Evolutionary conservation across 2,113 vertebrate genomes (phyloP), one percentile per base, ranked within the genome.

Genomic region (Hypocryptadius cinnamomeus): DNA sequence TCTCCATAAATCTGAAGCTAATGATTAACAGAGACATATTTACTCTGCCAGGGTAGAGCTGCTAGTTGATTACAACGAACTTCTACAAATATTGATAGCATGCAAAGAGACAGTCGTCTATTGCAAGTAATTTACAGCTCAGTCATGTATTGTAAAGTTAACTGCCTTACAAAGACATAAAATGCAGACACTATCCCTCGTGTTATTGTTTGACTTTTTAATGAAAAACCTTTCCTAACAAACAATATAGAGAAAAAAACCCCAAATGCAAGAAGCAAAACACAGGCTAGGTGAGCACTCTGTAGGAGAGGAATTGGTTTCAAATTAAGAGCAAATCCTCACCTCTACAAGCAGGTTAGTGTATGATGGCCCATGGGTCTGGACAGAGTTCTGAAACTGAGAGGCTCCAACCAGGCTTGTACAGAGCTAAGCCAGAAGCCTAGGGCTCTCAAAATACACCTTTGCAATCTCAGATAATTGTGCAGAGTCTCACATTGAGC

Each of bases 11-110:
- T 35, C 33, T 47, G 54, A 84, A 83, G 93, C 56, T 92, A 96
- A 96, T 95, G 51, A 90, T 96, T 96, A 96, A 94, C 87, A 87
- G 50, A 87, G 28, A 68, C 8, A 18, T 94, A 77, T 94, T 95
- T 94, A 83, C 56, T 92, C 28, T 92, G 73, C 79, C 45, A 94
- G 79, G 72, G 82, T 7, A 86, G 79, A 80, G 47, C 82, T 88
- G n/a, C 68, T 60, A 61, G 79, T 21, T 79, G 59, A 83, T 51
- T 66, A 27, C 33, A 51, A 68, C 33, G 21, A 44, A 22, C 44
- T 83, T 91, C 64, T 40, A 77, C 60, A 94, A 66, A 73, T 73
- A 94, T 1, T 68, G 76, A 64, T 48, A 90, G 51, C 78, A 77
- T 59, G 68, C 85, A 73, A 69, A 91, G 74, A 85, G 54, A 82